These are phyloP conservation scores for Lycaon pictus DNA, from an alignment of 2,113 vertebrate genomes.

Conservation along the genomic window DNA sequence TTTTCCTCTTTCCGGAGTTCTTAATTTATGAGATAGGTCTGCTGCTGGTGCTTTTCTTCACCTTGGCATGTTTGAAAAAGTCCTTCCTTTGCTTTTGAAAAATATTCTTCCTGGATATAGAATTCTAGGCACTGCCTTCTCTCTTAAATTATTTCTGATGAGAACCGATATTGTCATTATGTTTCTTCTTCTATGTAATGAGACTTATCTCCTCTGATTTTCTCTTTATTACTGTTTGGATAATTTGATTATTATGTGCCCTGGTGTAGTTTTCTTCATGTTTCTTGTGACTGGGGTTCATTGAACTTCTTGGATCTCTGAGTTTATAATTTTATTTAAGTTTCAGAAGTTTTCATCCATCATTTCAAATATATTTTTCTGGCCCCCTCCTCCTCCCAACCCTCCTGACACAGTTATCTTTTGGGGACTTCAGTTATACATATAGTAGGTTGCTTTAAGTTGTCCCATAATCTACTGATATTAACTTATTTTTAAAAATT, in stretches of 20 bases:
- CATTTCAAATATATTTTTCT: neutral
- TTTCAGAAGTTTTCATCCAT: neutral
- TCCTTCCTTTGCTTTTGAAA: neutral
- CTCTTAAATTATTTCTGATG: neutral
- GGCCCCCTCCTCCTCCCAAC: accelerated
- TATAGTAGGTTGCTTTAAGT: neutral
- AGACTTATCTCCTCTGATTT: neutral
- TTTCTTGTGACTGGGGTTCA: neutral
- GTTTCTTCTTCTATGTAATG: neutral
- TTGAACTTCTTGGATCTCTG: neutral
- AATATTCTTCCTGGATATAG: neutral
- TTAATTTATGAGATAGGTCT: neutral
- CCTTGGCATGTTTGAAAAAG: neutral
- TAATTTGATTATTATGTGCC: neutral
- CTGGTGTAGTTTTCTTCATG: neutral
- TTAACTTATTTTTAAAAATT: neutral
- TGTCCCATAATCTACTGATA: neutral
- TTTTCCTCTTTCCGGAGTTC: neutral
- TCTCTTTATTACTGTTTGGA: neutral
- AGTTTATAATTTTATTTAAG: neutral
- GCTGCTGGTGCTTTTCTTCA: neutral
- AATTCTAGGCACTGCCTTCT: neutral
- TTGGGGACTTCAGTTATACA: neutral
- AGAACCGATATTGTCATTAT: neutral
- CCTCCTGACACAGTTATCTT: neutral